Evolutionary conservation across 2,113 vertebrate genomes (phyloP), one percentile per base, ranked within the genome.

Genomic region (Tupaia chinensis): DNA sequence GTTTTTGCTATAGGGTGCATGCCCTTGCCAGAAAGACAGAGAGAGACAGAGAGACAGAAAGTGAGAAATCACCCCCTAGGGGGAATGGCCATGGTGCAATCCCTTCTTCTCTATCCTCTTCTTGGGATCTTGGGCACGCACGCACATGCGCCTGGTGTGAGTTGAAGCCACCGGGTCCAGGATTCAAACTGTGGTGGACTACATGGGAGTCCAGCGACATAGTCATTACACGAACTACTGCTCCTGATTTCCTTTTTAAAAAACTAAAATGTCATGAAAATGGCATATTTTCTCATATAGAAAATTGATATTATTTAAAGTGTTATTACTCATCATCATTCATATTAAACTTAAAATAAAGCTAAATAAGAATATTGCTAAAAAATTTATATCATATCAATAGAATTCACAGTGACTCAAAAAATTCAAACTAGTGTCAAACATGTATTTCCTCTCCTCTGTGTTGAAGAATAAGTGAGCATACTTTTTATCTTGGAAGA

Each of bases 281-380:
- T 89, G 83, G 61, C 83, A 95, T 96, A 84, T 96, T 98, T 97
- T 95, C 89, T 95, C 76, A 94, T 95, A 93, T 96, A 82, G 89
- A 96, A 97, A 98, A 96, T 74, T 97, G 92, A 80, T 96, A 54
- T 95, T 96, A 97, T 95, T 95, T 97, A 66, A 96, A 94, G 72
- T 92, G 72, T 95, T 97, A 89, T 96, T 96, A 91, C 89, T 95
- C 93, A 94, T 92, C 65, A 82, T 96, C 78, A 93, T 91, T 94
- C 93, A 87, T 88, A 94, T 94, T 80, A 95, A 78, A 95, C 63
- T 93, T 93, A 74, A 97, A 96, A 91, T 27, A 88, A 96, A 89
- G 32, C 95, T 95, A 96, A 96, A 95, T 63, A 95, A 93, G 87
- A 96, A 94, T 89, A 80, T 93, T 96, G 61, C 66, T 96, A 94